These are phyloP conservation scores for Cyclura pinguis DNA, from an alignment of 2,797 vertebrate genomes.

Conservation along the genomic window DNA sequence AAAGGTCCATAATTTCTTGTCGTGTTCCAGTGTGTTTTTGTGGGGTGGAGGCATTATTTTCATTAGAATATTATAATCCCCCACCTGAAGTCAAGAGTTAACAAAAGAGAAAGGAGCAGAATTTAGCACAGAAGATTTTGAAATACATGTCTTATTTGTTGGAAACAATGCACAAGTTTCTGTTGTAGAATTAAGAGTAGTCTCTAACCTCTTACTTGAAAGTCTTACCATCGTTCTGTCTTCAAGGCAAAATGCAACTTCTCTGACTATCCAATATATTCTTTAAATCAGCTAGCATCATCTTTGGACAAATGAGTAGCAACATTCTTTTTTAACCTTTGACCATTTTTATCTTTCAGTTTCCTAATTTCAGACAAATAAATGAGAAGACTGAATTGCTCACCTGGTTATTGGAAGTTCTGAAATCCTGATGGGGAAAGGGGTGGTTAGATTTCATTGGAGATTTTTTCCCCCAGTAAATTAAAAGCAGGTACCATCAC, in stretches of 20 bases:
- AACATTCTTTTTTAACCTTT: accelerated
- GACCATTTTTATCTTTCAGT: background rate
- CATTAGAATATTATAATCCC: background rate
- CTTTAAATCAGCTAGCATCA: background rate
- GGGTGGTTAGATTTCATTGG: background rate
- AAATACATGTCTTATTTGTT: background rate
- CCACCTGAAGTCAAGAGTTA: background rate
- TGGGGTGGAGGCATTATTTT: background rate
- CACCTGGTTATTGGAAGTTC: background rate
- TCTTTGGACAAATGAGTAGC: background rate
- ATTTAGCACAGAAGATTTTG: background rate
- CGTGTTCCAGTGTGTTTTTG: background rate
- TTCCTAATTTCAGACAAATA: background rate
- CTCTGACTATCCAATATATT: too few relatives aligned
- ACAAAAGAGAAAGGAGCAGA: background rate
- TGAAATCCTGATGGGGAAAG: background rate
- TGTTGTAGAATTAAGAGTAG: background rate
- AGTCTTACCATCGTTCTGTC: background rate
- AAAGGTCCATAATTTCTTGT: background rate
- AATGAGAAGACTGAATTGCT: background rate
- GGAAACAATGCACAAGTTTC: background rate
- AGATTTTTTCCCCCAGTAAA: background rate
- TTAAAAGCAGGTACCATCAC: too few relatives aligned
- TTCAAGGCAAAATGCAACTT: background rate
- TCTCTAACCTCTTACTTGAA: background rate